Percentiles rank a stretch among this genome's conserved stretches.
Conservation (phyloP, 2,888 invertebrate genomes). For the Listrodromus nycthemerus region DNA sequence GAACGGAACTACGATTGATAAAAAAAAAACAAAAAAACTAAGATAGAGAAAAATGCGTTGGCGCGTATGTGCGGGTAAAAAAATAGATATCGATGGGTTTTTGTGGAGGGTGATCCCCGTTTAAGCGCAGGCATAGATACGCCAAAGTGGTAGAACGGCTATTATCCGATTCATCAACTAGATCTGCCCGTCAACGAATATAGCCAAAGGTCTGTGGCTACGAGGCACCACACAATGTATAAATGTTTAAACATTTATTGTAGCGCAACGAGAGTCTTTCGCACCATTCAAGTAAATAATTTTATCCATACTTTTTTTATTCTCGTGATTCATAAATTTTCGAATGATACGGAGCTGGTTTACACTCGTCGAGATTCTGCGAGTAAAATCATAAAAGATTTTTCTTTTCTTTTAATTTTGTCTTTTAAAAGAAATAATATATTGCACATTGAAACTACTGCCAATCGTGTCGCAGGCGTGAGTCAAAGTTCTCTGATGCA, state of each 20-base stretch:
- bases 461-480: slow-evolving; percentile 49
- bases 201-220: slow-evolving; percentile 54
- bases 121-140: slow-evolving; percentile 13
- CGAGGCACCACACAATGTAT: slow-evolving; percentile 51
- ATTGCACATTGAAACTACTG: slow-evolving; percentile 43
- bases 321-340: background rate
- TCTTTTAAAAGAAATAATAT: slow-evolving; percentile 7
- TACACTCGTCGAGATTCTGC: slow-evolving; percentile 37
- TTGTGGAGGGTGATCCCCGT: slow-evolving; percentile 34
- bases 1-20: slow-evolving; percentile 74
- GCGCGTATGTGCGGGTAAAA: slow-evolving; percentile 44
- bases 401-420: background rate
- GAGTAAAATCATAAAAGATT: slow-evolving; percentile 18
- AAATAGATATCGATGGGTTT: slow-evolving; percentile 53
- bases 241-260: slow-evolving; percentile 68
- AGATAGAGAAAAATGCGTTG: slow-evolving; percentile 19
- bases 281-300: slow-evolving; percentile 62
- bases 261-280: slow-evolving; percentile 69
- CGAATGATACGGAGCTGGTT: slow-evolving; percentile 22
- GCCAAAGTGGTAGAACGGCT: slow-evolving; percentile 37
- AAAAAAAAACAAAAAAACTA: slow-evolving; percentile 46
- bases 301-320: slow-evolving; percentile 34
- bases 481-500: slow-evolving; percentile 32
- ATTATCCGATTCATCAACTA: slow-evolving; percentile 47
- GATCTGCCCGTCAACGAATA: slow-evolving; percentile 57